Conservation (phyloP, 2,113 vertebrate species). For the Orientallactaga bullata region DNA sequence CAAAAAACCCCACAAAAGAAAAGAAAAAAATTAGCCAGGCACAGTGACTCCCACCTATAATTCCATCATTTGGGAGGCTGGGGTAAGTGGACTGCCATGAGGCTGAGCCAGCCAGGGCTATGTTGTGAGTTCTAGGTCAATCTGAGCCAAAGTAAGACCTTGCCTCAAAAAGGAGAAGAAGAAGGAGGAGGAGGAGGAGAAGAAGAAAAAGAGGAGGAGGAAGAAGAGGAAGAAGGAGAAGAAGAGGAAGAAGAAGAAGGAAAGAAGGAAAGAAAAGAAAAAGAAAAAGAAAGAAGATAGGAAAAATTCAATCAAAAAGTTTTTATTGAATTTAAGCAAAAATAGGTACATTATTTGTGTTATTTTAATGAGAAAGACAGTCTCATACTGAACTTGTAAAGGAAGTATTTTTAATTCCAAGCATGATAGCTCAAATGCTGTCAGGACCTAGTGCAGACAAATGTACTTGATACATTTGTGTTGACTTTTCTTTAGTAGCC, state of each 20-base stretch:
- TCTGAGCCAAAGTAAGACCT: too few species aligned
- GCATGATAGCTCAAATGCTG: background rate
- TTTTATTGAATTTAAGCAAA: conserved; percentile 48
- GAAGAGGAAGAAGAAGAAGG: too few species aligned
- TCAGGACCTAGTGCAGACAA: conserved; percentile 62
- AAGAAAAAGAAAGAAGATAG: background rate
- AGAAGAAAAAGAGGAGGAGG: too few species aligned
- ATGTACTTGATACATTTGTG: conserved; percentile 61
- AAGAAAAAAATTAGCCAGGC: background rate
- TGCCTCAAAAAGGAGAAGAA: too few species aligned
- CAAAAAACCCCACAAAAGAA: too few species aligned
- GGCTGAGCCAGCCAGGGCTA: background rate
- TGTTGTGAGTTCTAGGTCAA: too few species aligned
- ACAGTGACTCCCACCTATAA: background rate
- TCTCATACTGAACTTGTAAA: conserved; percentile 43
- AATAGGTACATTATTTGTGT: conserved; percentile 29
- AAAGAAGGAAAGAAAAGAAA: background rate
- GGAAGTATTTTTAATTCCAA: conserved; percentile 53
- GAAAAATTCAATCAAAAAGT: background rate
- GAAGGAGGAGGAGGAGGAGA: too few species aligned
- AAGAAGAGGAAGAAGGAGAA: too few species aligned
- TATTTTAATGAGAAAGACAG: conserved; percentile 51
- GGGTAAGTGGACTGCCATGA: background rate
- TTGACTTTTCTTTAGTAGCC: conserved; percentile 72
- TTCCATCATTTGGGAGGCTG: background rate